Evolutionary conservation across 2,888 invertebrate genomes (phyloP), one percentile per base, ranked within the genome.

Genomic region (Cheilosia soror): DNA sequence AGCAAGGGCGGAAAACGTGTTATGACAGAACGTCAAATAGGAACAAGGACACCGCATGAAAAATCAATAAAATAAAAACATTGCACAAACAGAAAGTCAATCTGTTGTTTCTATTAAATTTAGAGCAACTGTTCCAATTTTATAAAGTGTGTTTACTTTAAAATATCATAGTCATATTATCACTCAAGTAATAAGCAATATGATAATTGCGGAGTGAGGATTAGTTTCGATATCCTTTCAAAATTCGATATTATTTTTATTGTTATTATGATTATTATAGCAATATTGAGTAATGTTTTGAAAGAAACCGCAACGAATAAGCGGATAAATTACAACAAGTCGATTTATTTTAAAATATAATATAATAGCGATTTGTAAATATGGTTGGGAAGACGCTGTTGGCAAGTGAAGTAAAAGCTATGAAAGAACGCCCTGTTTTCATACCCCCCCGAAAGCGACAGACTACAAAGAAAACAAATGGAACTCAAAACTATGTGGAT

Each of bases 391-490:
- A 90, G 42, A 87, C 87, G 33, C 87, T 87, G 25, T 77, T 89
- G 81, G 69, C 88, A 58, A 86, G 87, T 29, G 91, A 90, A 60
- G 88, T 88, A 20, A 87, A 87, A 80, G 88, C 88, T 75, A 84
- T 88, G 29, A 91, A 91, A 89, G 91, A 91, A 90, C 91, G 91
- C 89, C 94, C 94, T 11, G 91, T 94, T 88, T 94, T 95, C 89
- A 94, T 94, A 89, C 92, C 94, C 87, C 94, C 95, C 91, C 89
- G 92, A 63, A 94, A 92, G 93, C 94, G 93, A 90, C 94, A 90
- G 93, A 93, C 90, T n/a, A 88, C 90, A 89, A 94, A 94, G 84
- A 94, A 94, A 90, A 93, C 93, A 89, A 92, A 91, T 88, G 93
- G 93, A 87, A 89, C 92, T 33, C 92, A 93, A 82, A 93, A 93